Conservation (phyloP, 2,888 invertebrate species). For the Sesamia inferens region DNA sequence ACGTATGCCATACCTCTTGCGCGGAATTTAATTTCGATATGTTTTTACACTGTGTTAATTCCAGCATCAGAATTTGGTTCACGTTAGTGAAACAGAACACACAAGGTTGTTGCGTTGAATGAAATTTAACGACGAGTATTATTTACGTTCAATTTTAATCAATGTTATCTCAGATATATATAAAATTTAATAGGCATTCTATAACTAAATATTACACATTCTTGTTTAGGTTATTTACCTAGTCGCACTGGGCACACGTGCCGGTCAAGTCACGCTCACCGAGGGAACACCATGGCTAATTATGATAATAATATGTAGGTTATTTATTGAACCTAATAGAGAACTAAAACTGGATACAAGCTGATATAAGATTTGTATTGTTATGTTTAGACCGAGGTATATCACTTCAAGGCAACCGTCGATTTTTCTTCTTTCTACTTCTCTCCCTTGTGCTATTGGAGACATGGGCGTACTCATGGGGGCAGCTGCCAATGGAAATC, state of each 20-base stretch:
- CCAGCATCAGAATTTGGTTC: conserved; percentile 60
- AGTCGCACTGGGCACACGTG: background rate
- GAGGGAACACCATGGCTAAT: background rate
- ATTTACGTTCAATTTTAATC: background rate
- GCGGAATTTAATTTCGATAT: conserved; percentile 67
- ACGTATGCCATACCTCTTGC: conserved; percentile 32
- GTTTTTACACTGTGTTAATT: conserved; percentile 59
- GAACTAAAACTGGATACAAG: background rate
- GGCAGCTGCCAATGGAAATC: too few species aligned
- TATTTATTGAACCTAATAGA: background rate
- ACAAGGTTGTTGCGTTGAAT: conserved; percentile 10
- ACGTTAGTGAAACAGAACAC: conserved; percentile 39
- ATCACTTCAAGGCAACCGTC: too few species aligned
- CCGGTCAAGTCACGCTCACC: background rate
- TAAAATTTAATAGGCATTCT: background rate
- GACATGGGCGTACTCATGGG: too few species aligned
- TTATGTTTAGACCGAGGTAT: background rate
- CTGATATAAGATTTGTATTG: background rate
- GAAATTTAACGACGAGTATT: background rate
- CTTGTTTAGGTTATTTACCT: background rate
- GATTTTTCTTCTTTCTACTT: background rate
- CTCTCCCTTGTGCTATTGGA: background rate
- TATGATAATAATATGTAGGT: background rate
- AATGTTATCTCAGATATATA: conserved; percentile 1
- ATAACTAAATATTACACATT: background rate